Base-by-base conservation (phyloP, 2,797 vertebrate species). In the Tenualosa thibaudeaui region DNA sequence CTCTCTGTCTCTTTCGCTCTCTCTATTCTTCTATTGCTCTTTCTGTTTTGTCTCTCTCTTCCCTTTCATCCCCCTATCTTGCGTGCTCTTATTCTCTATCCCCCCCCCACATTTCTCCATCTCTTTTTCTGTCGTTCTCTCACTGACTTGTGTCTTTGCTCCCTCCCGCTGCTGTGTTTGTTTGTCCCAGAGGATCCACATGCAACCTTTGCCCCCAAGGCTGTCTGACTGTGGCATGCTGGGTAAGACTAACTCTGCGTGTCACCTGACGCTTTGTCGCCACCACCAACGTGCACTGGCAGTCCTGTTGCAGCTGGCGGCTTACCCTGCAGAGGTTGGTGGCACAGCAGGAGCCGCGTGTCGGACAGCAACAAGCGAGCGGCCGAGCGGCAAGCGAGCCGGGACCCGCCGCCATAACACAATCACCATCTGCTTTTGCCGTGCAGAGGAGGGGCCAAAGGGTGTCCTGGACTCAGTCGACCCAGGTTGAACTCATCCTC, bases 191-290 rank as follows among this genome's bases (percentile, higher is more conserved):
- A 75, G 31, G 68, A 75, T 37, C 37, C 31, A 5, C 31, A 43
- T 3, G 15, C 22, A 43, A 51, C 53, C 37, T 40, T 17, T 62
- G 71, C 19, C 3, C 22, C 19, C 3, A 58, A 3, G 1, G 26
- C 81, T 81, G 60, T 46, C 60, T 83, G 51, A 56, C n/a, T 53
- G 54, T 62, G 22, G 12, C 54, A 40, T 0, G 2, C 60, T 56
- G 50, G 43, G 83, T 31, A 58, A 49, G 26, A n/a, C 82, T 31
- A 58, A 71, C 85, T 88, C 78, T n/a, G 24, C 75, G 68, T 89
- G 89, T 82, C 89, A 88, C 81, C 50, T 87, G 86, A 86, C 86
- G 88, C 31, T 37, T 75, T 12, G 56, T 19, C 56, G 17, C 5
- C 19, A 19, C 19, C 19, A 5, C 17, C 56, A 5, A 3, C 56